phyloP scores from a whole-genome alignment of 2,888 invertebrate species.

The Micoletzkya japonica region DNA sequence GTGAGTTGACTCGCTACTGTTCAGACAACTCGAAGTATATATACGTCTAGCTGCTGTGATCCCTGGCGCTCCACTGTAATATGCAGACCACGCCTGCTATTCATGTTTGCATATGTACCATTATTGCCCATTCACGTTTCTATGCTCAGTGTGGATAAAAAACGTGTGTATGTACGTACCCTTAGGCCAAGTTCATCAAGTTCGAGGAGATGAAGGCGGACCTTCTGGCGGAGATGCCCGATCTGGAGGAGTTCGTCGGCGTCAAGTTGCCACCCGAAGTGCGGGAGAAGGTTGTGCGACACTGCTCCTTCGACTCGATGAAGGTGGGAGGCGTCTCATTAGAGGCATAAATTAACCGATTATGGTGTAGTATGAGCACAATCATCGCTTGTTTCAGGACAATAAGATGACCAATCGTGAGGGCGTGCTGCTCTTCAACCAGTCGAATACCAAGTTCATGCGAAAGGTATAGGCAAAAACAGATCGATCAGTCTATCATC shows the following conservation, averaged over 20 bases:
- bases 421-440: constrained; percentile 43
- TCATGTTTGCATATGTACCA: too few species aligned
- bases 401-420: constrained; percentile 78
- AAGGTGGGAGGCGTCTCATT: constrained; percentile 63
- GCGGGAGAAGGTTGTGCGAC: constrained; percentile 73
- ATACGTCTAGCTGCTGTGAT: too few species aligned
- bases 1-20: too few species aligned
- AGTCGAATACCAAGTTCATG: constrained; percentile 47
- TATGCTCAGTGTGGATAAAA: too few species aligned
- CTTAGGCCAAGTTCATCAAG: constrained; percentile 55
- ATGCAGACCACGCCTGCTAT: constrained; percentile 67
- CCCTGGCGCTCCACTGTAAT: too few species aligned
- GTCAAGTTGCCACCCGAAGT: constrained; percentile 68
- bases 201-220: constrained; percentile 70
- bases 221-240: constrained; percentile 73
- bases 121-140: too few species aligned
- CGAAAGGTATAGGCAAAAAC: too few species aligned
- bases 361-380: too few species aligned
- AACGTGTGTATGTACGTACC: too few species aligned
- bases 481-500: too few species aligned
- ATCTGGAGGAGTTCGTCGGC: constrained; percentile 77
- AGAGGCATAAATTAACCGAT: too few species aligned
- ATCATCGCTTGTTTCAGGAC: constrained; percentile 49
- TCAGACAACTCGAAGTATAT: too few species aligned
- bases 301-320: constrained; percentile 80